Evolutionary conservation across 2,113 vertebrate species (phyloP).

Genomic region (Semnornis frantzii): DNA sequence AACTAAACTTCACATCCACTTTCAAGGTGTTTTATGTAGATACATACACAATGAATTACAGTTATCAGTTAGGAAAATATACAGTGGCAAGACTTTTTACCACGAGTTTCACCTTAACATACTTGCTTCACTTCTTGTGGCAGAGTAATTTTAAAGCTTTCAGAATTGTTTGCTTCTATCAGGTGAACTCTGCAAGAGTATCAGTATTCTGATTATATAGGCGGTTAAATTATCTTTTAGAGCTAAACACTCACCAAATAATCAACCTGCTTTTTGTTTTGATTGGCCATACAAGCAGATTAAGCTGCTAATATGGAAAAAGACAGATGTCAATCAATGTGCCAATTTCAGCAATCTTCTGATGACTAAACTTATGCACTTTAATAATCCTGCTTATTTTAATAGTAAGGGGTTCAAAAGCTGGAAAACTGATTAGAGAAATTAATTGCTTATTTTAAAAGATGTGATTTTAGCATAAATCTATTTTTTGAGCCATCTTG

Average conservation of each 20-base stretch:
- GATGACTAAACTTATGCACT: constrained; percentile 44
- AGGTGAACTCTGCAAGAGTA: neutral
- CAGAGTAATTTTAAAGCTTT: neutral
- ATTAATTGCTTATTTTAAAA: constrained; percentile 44
- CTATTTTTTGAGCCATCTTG: constrained; percentile 25
- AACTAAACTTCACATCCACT: constrained; percentile 1
- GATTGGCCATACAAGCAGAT: constrained; percentile 19
- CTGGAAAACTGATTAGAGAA: constrained; percentile 48
- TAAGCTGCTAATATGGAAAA: constrained; percentile 21
- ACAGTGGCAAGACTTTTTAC: neutral
- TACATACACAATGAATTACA: neutral
- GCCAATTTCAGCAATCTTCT: neutral
- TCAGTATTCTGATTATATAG: constrained; percentile 25
- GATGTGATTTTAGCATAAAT: constrained; percentile 47
- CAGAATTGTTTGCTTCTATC: neutral
- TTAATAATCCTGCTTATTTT: constrained; percentile 52
- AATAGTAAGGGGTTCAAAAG: constrained; percentile 12
- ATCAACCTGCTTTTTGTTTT: constrained; percentile 48
- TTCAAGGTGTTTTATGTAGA: constrained; percentile 19
- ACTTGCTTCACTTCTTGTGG: neutral
- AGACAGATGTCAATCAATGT: constrained; percentile 55
- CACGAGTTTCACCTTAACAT: neutral
- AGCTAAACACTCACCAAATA: constrained; percentile 19
- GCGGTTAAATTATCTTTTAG: neutral
- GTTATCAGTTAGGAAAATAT: neutral